Evolutionary conservation across 2,888 invertebrate genomes (phyloP), one percentile per base, ranked within the genome.

Genomic region (Teleiodes luculella): DNA sequence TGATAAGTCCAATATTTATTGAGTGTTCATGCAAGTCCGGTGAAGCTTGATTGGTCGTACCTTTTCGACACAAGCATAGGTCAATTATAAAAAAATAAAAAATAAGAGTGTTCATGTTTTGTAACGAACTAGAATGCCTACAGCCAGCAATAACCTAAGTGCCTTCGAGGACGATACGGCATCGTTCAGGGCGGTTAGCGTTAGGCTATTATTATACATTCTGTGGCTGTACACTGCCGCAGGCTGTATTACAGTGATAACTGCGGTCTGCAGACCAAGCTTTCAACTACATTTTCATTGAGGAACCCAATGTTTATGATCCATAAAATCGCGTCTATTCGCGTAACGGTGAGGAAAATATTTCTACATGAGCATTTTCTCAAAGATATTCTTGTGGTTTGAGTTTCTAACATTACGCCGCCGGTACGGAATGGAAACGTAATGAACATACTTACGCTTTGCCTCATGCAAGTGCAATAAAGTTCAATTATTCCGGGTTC

Each of bases 281-380:
- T 20, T 6, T n/a, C 11, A 24, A 43, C 37, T 8, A 28, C 49
- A 60, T 57, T 59, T 61, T 66, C 67, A 70, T 67, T 68, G 62
- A 65, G 55, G 56, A 74, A 66, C 67, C 65, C 65, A 71, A 71
- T 65, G 58, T 70, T 76, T 79, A 80, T 74, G 62, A 63, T 70
- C 62, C 62, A 68, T 69, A 72, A 68, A 69, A 66, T 63, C 59
- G 56, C 13, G 13, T 20, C 36, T 37, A 24, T 6, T 31, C 37
- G 24, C 33, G 14, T 18, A 35, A 48, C 33, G 3, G 3, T 49
- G 31, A 24, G 37, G 49, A 37, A 49, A 37, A 37, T 5, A 13
- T 11, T 49, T 37, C 37, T 24, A 24, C 28, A 28, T 36, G 24
- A 35, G 16, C 35, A 33, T 11, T 47, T 48, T 35, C 46, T 28